Percentiles rank a stretch among this genome's conserved stretches.
These are phyloP conservation scores for Schrankia costaestrigalis DNA, from an alignment of 2,888 invertebrate species.

Conservation along the genomic window DNA sequence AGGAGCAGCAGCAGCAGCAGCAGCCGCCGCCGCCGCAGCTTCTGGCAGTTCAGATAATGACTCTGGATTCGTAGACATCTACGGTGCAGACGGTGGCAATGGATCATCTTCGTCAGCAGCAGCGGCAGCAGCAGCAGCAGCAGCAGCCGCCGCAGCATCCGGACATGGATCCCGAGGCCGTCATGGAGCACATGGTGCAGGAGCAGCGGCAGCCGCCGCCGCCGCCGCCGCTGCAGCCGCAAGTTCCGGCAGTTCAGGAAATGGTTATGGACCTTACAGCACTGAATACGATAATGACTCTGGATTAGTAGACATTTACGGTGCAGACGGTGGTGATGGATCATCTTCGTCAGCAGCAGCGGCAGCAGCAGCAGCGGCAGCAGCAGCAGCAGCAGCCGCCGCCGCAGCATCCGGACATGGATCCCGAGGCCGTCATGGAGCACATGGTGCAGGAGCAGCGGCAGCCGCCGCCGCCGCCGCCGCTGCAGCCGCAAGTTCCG, in stretches of 20 bases:
- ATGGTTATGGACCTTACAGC: neutral
- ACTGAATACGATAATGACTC: no score
- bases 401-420: no score
- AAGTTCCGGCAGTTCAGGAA: neutral
- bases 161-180: neutral
- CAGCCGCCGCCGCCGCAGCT: neutral
- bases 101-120: neutral
- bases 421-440: no score
- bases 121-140: slow-evolving; percentile 1
- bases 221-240: neutral
- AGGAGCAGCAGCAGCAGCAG: neutral
- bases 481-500: neutral
- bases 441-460: no score
- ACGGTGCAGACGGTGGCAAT: neutral
- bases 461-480: no score
- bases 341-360: slow-evolving; percentile 4
- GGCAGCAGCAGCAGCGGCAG: slow-evolving; percentile 6
- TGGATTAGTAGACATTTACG: no score
- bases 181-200: no score
- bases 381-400: slow-evolving; percentile 7
- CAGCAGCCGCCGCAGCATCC: neutral
- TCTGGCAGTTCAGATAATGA: neutral
- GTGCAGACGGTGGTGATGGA: slow-evolving; percentile 3
- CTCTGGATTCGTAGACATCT: neutral
- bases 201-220: neutral